Percentiles rank a stretch among this genome's conserved stretches.
Evolutionary conservation across 2,888 invertebrate genomes (phyloP).

Genomic region (Elegia similella): DNA sequence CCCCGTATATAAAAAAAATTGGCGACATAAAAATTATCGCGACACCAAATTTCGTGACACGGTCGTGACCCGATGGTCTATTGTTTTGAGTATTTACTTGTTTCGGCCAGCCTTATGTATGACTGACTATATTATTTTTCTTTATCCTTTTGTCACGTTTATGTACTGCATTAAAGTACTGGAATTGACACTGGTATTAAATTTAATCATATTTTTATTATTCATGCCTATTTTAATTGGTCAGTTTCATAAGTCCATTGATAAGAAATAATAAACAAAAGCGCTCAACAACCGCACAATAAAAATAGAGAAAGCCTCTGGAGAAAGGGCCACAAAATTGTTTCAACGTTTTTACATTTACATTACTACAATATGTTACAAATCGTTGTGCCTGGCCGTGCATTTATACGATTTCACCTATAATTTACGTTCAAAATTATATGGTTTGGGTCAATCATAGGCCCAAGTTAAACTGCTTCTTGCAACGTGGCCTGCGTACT

Average conservation of each 20-base stretch:
- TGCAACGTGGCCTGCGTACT: conserved; percentile 11
- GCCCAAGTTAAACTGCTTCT: conserved; percentile 23
- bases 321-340: conserved; percentile 55
- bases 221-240: not conserved
- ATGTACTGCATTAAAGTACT: too few species aligned
- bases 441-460: conserved; percentile 40
- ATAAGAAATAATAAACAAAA: conserved; percentile 26
- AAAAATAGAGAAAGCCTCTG: conserved; percentile 55
- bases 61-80: too few species aligned
- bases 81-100: too few species aligned
- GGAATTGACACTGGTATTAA: too few species aligned
- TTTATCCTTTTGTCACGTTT: too few species aligned
- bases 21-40: too few species aligned
- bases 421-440: conserved; percentile 56
- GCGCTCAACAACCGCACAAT: conserved; percentile 36
- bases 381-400: conserved; percentile 45
- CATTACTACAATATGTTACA: conserved; percentile 55
- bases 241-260: not conserved
- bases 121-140: too few species aligned
- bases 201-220: too few species aligned
- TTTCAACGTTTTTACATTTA: conserved; percentile 50
- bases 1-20: too few species aligned
- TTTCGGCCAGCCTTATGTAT: too few species aligned
- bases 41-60: too few species aligned
- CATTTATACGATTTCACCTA: conserved; percentile 59